Evolutionary conservation across 2,797 vertebrate genomes (phyloP).

Genomic region (Schizopygopsis malacanthus): DNA sequence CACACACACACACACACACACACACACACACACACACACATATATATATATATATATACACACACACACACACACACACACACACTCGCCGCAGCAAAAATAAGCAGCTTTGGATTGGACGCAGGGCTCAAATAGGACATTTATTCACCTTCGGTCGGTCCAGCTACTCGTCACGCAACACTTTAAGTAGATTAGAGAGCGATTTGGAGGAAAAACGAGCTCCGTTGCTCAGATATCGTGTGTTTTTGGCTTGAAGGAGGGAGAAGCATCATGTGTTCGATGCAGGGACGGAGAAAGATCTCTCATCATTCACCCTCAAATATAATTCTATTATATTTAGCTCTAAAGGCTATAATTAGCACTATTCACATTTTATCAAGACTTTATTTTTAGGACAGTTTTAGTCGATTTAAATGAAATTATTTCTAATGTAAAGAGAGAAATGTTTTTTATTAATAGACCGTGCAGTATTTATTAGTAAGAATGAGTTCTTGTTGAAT

Average conservation of each 20-base stretch:
- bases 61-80: no score
- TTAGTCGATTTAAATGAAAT: no score
- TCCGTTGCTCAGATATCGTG: neutral
- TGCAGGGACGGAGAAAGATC: neutral
- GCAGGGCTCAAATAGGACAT: conserved; percentile 19
- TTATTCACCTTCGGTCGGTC: neutral
- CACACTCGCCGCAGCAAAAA: conserved; percentile 18
- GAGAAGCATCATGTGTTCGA: neutral
- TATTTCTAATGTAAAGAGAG: no score
- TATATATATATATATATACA: no score
- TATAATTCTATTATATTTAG: neutral
- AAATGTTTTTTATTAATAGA: no score
- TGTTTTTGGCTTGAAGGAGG: neutral
- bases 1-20: no score
- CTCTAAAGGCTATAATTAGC: neutral
- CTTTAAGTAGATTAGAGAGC: conserved; percentile 19
- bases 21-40: no score
- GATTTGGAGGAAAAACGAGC: neutral
- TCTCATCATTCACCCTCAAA: neutral
- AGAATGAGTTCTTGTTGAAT: no score
- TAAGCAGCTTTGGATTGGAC: conserved; percentile 22
- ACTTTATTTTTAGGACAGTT: no score
- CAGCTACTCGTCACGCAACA: neutral
- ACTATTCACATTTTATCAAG: neutral
- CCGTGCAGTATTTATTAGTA: no score